These are phyloP conservation scores for Polypedilum vanderplanki DNA, from an alignment of 1,140 invertebrate genomes.

Conservation along the genomic window DNA sequence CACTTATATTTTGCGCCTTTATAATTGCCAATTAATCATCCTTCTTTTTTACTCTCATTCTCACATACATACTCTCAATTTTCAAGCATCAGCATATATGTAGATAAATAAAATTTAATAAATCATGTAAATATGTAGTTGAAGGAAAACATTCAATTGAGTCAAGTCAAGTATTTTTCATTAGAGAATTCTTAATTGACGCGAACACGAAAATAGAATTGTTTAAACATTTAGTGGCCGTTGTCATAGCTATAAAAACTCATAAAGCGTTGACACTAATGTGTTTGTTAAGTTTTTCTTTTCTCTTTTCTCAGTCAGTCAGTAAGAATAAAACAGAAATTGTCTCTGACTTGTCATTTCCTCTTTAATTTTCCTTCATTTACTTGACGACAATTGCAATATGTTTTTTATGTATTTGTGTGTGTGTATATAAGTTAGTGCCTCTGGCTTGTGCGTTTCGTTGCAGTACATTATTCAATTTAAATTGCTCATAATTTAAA, in stretches of 20 bases:
- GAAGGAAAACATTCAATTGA: slow-evolving; percentile 1
- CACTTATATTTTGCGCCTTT: neutral
- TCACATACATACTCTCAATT: too few species aligned
- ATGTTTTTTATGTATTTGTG: neutral
- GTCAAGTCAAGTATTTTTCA: neutral
- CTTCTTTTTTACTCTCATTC: neutral
- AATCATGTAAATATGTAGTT: too few species aligned
- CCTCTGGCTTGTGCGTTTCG: too few species aligned
- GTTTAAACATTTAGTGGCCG: slow-evolving; percentile 20
- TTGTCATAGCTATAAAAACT: slow-evolving; percentile 5
- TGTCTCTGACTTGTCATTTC: slow-evolving; percentile 17
- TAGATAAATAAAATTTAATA: too few species aligned
- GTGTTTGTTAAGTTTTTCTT: neutral
- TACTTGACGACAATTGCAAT: neutral
- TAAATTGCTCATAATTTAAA: too few species aligned
- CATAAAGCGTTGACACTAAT: slow-evolving; percentile 21
- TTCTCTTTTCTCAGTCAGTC: too few species aligned
- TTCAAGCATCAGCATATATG: too few species aligned
- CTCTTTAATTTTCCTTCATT: slow-evolving; percentile 4
- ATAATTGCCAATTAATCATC: slow-evolving; percentile 13
- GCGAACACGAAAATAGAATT: slow-evolving; percentile 3
- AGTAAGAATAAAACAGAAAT: neutral
- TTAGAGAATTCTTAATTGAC: slow-evolving; percentile 26
- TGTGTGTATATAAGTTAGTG: too few species aligned
- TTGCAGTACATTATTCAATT: too few species aligned